Conservation (phyloP, 2,797 vertebrate genomes). For the Bothrops alternatus region DNA sequence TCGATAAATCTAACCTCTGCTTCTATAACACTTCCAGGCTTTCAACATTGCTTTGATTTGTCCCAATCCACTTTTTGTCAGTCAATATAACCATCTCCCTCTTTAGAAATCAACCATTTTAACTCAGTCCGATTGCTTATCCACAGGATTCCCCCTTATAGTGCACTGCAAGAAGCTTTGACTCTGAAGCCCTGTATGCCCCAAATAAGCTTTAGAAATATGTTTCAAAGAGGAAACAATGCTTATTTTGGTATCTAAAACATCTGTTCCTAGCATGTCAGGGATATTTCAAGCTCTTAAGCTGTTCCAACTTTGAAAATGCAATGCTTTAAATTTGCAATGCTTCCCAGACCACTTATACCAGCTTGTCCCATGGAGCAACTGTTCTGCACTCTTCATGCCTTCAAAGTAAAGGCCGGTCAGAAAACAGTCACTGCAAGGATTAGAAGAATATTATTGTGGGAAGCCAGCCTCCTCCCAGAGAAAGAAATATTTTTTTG, state of each 20-base stretch:
- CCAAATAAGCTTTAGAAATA: neutral
- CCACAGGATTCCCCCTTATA: neutral
- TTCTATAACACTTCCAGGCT: neutral
- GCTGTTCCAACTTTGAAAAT: neutral
- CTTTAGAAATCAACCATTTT: neutral
- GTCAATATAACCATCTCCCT: neutral
- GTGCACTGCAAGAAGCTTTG: neutral
- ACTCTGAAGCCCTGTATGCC: neutral
- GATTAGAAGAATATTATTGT: neutral
- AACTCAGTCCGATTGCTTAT: neutral
- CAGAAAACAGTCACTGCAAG: neutral
- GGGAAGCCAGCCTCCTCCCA: no score
- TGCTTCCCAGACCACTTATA: neutral
- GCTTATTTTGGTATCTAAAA: neutral
- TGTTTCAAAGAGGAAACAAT: neutral
- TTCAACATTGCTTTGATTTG: neutral
- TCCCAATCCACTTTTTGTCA: neutral
- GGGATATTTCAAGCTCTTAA: neutral
- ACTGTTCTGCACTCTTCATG: neutral
- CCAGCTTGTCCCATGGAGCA: neutral
- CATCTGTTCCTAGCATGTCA: neutral
- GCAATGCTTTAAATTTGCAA: neutral
- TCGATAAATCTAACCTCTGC: neutral
- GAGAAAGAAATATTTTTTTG: no score
- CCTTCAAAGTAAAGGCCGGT: neutral